Conservation (phyloP, 1,140 invertebrate genomes). For the Drosophila ficusphila region DNA sequence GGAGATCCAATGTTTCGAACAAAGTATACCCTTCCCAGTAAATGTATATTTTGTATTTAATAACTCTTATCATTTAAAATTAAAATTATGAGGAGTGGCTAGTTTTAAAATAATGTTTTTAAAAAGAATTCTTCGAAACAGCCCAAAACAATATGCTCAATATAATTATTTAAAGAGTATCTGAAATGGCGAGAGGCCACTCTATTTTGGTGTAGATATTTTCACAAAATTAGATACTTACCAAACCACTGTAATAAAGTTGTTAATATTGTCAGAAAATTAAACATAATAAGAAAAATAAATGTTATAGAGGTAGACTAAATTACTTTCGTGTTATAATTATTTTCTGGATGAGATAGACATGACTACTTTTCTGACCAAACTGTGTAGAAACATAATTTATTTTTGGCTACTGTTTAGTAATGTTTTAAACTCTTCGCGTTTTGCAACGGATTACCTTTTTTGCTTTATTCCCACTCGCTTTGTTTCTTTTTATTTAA, state of each 20-base stretch:
- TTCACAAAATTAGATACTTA: not conserved
- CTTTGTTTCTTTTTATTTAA: slow-evolving; percentile 42
- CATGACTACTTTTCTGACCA: no score
- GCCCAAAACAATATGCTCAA: no score
- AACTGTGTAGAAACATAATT: no score
- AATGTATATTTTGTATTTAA: no score
- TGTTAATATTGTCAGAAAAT: not conserved
- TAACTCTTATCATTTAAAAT: no score
- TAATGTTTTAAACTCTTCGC: not conserved
- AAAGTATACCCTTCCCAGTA: slow-evolving; percentile 4
- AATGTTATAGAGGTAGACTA: no score
- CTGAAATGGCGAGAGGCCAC: not conserved
- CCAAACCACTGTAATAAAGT: not conserved
- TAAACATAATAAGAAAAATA: not conserved
- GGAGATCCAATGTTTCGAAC: not conserved
- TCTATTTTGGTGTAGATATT: not conserved
- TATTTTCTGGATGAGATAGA: no score
- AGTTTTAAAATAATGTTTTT: no score
- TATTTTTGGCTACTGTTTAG: not conserved
- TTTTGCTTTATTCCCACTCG: not conserved
- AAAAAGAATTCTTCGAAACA: no score
- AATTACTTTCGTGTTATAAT: no score
- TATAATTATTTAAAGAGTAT: not conserved
- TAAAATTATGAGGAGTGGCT: no score
- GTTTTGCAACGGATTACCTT: not conserved